Conservation (phyloP, 2,888 invertebrate genomes). For the Gisinianus flammeolus region DNA sequence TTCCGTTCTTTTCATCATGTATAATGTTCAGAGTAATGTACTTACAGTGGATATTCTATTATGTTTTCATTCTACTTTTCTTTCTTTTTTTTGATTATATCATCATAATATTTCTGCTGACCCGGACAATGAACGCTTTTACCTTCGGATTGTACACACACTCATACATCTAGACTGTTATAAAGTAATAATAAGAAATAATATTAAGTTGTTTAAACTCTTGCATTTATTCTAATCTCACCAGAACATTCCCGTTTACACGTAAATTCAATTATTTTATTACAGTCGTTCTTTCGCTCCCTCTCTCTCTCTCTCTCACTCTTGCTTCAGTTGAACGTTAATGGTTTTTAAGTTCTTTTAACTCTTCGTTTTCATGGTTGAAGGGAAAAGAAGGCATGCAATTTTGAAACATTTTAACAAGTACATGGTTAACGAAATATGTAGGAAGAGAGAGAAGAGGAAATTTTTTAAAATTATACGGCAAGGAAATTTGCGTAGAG, state of each 20-base stretch:
- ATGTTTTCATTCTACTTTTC: neutral
- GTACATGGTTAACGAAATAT: neutral
- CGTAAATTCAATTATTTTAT: neutral
- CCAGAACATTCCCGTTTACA: too few species aligned
- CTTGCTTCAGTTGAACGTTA: neutral
- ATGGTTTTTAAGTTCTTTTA: neutral
- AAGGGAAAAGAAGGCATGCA: neutral
- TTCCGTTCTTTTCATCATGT: too few species aligned
- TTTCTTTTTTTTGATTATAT: neutral
- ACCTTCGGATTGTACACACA: too few species aligned
- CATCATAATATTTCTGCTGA: constrained; percentile 21
- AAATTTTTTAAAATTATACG: neutral
- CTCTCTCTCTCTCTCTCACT: neutral
- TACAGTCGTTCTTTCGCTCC: neutral
- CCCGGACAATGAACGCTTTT: constrained; percentile 33
- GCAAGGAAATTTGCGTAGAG: neutral
- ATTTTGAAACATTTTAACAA: neutral
- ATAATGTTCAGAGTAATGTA: too few species aligned
- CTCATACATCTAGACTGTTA: too few species aligned
- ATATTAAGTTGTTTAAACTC: too few species aligned
- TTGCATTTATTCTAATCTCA: too few species aligned
- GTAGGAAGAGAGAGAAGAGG: neutral
- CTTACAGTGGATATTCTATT: neutral
- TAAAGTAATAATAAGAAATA: too few species aligned
- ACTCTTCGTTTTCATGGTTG: neutral